Conservation (phyloP, 2,797 vertebrate species). For the Erpetoichthys calabaricus region DNA sequence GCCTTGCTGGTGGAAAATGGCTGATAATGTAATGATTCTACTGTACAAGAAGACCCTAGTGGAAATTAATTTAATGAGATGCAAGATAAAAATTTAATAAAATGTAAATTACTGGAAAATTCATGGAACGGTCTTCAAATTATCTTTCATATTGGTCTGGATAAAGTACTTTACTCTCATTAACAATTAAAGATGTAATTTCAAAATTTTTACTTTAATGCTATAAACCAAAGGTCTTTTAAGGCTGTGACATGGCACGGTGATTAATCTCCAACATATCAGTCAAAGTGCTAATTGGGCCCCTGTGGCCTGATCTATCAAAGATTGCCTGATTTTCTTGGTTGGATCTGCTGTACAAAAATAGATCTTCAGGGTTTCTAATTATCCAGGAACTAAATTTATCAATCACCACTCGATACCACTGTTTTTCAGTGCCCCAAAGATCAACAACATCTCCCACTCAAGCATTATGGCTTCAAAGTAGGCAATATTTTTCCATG, state of each 20-base stretch:
- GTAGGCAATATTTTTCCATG: no score
- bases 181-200: conserved; percentile 13
- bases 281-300: conserved; percentile 33
- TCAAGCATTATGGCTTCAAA: no score
- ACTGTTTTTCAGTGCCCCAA: background rate
- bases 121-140: conserved; percentile 1
- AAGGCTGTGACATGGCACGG: conserved; percentile 7
- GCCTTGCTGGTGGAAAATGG: background rate
- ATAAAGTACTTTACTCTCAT: conserved; percentile 1
- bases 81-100: background rate
- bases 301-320: conserved; percentile 12
- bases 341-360: conserved; percentile 9
- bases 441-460: conserved; percentile 3
- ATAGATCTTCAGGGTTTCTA: conserved; percentile 19
- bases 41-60: background rate
- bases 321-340: conserved; percentile 11
- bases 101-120: conserved; percentile 1
- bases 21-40: conserved; percentile 1
- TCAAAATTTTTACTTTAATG: conserved; percentile 2
- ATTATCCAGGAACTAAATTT: conserved; percentile 25
- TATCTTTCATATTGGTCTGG: conserved; percentile 1
- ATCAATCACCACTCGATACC: conserved; percentile 16
- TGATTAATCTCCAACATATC: conserved; percentile 22
- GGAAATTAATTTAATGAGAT: background rate
- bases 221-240: conserved; percentile 5